These are phyloP conservation scores for Polymixis flavicincta DNA, from an alignment of 2,888 invertebrate genomes.

Conservation along the genomic window DNA sequence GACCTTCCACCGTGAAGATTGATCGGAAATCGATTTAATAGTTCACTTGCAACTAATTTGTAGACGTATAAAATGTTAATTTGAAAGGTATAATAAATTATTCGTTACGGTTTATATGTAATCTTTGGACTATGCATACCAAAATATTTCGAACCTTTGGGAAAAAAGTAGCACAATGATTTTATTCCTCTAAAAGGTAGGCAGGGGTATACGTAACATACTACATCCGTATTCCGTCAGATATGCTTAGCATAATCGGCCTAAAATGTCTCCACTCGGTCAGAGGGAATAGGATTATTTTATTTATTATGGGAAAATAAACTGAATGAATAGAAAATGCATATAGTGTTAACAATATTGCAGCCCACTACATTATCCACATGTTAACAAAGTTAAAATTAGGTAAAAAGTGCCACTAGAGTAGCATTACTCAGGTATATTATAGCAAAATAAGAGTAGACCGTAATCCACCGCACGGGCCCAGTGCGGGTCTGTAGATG, in stretches of 20 bases:
- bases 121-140: background rate
- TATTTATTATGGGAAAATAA: no score
- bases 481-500: no score
- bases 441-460: no score
- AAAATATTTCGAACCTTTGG: background rate
- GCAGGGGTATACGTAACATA: background rate
- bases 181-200: background rate
- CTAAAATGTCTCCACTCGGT: no score
- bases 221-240: background rate
- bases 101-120: background rate
- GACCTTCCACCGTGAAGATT: constrained; percentile 27
- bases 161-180: background rate
- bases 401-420: no score
- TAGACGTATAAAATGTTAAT: background rate
- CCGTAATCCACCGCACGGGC: no score
- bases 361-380: no score
- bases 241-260: background rate
- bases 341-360: no score
- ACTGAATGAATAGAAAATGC: no score
- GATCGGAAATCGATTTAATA: constrained; percentile 31
- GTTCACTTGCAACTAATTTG: background rate
- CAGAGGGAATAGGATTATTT: no score
- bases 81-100: background rate
- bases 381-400: no score
- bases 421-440: no score